These are phyloP conservation scores for Dendrocincla fuliginosa DNA, from an alignment of 2,797 vertebrate genomes.

Conservation along the genomic window DNA sequence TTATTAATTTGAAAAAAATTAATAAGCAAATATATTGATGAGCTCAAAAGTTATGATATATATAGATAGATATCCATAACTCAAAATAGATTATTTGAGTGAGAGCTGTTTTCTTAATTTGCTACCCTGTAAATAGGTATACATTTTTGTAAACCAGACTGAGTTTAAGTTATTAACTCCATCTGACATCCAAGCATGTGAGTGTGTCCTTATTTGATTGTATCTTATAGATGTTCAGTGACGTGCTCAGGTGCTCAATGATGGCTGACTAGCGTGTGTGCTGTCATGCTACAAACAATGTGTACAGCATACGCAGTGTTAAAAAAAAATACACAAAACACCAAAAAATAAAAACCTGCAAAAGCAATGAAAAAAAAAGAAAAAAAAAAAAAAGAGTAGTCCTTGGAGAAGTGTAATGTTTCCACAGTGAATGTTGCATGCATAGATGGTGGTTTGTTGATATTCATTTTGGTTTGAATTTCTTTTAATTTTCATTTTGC, in stretches of 20 bases:
- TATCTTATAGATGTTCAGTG: conserved; percentile 87
- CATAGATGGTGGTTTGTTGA: conserved; percentile 88
- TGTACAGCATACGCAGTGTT: conserved; percentile 79
- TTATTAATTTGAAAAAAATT: conserved; percentile 50
- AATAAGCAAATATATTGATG: conserved; percentile 73
- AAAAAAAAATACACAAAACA: conserved; percentile 59
- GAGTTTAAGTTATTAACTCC: conserved; percentile 84
- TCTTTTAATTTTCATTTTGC: conserved; percentile 73
- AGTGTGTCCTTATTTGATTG: conserved; percentile 82
- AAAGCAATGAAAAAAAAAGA: conserved; percentile 46
- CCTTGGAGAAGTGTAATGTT: conserved; percentile 88
- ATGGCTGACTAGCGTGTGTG: conserved; percentile 81
- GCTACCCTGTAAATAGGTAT: conserved; percentile 92
- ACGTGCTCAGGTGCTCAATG: conserved; percentile 82
- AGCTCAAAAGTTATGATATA: conserved; percentile 72
- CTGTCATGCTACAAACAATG: conserved; percentile 79
- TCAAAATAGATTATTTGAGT: conserved; percentile 78
- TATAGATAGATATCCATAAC: conserved; percentile 75
- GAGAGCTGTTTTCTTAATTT: conserved; percentile 84
- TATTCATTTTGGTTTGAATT: conserved; percentile 66
- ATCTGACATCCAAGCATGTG: conserved; percentile 91
- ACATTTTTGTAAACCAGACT: conserved; percentile 84
- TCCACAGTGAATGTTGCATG: conserved; percentile 97
- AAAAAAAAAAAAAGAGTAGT: conserved; percentile 69
- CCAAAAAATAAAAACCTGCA: conserved; percentile 34